phyloP scores from a whole-genome alignment of 2,797 vertebrate genomes.

The Microchirus variegatus region DNA sequence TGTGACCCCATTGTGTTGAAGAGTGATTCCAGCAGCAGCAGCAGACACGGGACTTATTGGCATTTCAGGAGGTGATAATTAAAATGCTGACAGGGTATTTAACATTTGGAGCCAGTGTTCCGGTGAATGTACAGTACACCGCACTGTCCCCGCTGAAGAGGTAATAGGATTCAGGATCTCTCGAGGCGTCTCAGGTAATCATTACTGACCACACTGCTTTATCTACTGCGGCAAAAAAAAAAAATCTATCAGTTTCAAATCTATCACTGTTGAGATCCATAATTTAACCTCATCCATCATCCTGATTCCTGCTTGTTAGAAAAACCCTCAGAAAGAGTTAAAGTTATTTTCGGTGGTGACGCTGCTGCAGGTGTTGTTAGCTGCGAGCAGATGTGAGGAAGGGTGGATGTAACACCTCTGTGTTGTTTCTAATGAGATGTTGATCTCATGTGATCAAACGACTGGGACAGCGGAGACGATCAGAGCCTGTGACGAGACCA shows the following conservation, averaged over 20 bases:
- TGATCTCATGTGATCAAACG: background rate
- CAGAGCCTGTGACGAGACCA: background rate
- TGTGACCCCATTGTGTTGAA: slow-evolving; percentile 9
- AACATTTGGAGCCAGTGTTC: slow-evolving; percentile 55
- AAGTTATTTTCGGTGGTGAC: no score
- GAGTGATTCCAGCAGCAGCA: background rate
- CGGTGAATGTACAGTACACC: slow-evolving; percentile 33
- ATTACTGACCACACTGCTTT: slow-evolving; percentile 14
- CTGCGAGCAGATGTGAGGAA: no score
- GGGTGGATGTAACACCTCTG: no score
- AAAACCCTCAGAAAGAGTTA: no score
- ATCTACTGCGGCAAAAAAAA: background rate
- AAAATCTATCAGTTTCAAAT: background rate
- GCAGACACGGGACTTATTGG: slow-evolving; percentile 23
- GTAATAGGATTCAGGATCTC: slow-evolving; percentile 34
- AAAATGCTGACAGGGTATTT: slow-evolving; percentile 57
- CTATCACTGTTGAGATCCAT: no score
- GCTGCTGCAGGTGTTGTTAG: no score
- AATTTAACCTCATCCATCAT: no score
- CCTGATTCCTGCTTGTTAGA: no score
- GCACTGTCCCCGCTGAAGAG: slow-evolving; percentile 27
- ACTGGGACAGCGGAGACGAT: background rate
- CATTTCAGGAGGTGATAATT: slow-evolving; percentile 56
- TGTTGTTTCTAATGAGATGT: background rate
- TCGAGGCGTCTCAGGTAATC: slow-evolving; percentile 16